Base-by-base conservation (phyloP, 2,797 vertebrate genomes). In the Nyctibius grandis region DNA sequence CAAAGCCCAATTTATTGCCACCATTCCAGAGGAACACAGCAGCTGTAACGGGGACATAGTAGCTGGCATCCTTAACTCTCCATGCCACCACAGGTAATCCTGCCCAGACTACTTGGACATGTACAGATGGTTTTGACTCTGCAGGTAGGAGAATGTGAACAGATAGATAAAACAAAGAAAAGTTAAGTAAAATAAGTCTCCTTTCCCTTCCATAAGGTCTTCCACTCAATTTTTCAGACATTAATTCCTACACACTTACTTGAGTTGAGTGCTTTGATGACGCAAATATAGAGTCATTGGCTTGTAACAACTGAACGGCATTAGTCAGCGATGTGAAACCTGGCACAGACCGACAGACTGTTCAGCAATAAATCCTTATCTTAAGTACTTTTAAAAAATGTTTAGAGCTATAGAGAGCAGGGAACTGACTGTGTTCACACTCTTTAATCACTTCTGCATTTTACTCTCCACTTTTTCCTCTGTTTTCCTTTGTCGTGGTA, bases 251-350 rank as follows among this genome's bases (percentile, higher is more conserved):
- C 12, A 38, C 20, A 1, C 34, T 53, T 4, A 2, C 9, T 61
- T 10, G 61, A 68, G 4, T 16, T 12, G 47, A 34, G 73, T 19
- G 36, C 75, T 54, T 9, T 1, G 61, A 20, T 97, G 96, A 96
- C 85, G 95, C 89, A 96, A 48, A 67, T 80, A 6, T 36, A 57
- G 54, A 94, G 68, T 38, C 91, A 33, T 6, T 8, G 78, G 63
- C 63, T 87, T 4, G 74, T 13, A 73, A 85, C 67, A n/a, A 3
- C 42, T 1, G 0, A 19, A 21, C 4, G 10, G 75, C 53, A 28
- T 92, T 80, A 85, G 67, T 89, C 96, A 96, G 90, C 17, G 2
- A 67, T 1, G 75, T 33, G 89, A 95, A 85, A 93, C 74, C 86
- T 89, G 93, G 84, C 78, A n/a, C 16, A 38, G 88, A 20, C 5